These are phyloP conservation scores for Nestor notabilis DNA, from an alignment of 2,113 vertebrate species.

Conservation along the genomic window DNA sequence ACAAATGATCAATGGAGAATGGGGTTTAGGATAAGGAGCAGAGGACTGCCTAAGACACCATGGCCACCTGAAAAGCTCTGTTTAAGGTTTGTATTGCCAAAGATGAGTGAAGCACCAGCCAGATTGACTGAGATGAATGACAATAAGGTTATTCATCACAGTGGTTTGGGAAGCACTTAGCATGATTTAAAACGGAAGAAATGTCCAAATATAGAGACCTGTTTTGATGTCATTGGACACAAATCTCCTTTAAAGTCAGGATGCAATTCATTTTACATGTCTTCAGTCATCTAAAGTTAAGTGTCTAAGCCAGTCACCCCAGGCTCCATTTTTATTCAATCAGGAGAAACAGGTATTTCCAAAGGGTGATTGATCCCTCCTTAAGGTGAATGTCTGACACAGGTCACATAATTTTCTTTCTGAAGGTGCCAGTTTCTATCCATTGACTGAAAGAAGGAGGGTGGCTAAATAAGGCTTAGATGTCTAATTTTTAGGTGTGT, in stretches of 20 bases:
- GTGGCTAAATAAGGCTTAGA: neutral
- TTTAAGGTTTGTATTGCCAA: neutral
- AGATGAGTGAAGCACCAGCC: neutral
- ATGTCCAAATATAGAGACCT: conserved; percentile 21
- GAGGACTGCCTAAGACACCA: neutral
- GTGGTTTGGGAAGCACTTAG: neutral
- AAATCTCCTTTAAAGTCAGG: conserved; percentile 51
- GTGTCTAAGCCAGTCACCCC: neutral
- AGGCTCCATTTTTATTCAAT: neutral
- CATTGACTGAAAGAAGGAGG: neutral
- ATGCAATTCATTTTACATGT: conserved; percentile 29
- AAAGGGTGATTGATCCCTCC: conserved; percentile 28
- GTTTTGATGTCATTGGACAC: conserved; percentile 24
- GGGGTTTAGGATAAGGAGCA: neutral
- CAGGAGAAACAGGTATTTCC: conserved; percentile 21
- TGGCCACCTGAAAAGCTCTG: neutral
- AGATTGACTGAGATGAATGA: neutral
- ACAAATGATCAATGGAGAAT: neutral
- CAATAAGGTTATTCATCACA: neutral
- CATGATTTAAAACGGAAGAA: conserved; percentile 50
- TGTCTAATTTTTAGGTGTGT: neutral
- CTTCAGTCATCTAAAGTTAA: conserved; percentile 23
- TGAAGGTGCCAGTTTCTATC: neutral
- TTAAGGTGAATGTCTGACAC: neutral
- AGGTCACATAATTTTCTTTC: neutral